Base-by-base conservation (phyloP, 2,113 vertebrate genomes). In the Ageneiosus marmoratus region DNA sequence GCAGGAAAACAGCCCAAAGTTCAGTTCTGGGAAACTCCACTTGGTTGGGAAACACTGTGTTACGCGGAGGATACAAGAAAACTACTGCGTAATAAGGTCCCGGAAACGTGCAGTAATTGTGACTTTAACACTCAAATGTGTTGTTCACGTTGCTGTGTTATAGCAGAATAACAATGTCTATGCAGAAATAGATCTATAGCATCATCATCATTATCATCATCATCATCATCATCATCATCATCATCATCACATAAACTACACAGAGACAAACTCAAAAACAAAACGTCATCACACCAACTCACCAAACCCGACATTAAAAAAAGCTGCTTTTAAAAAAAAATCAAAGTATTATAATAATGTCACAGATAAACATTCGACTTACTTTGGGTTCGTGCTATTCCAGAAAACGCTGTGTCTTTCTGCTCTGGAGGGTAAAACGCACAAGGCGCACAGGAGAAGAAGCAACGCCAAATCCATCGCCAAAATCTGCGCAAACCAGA, bases 341-440 rank as follows among this genome's bases (percentile, higher is more conserved):
- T 53, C 16, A 53, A 2, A 50, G 48, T 13, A 2, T 50, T 50
- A 2, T 12, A 12, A 13, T 15, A 16, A 16, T 32, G 18, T 65
- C 1, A 8, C 29, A 7, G 29, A 15, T 29, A 29, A 29, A 63
- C 4, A 7, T 1, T 22, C 0, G 13, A 88, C 84, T 94, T 92
- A 95, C 94, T 94, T 94, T 83, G 91, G 70, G 87, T 95, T 95
- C 0, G 92, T 93, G 89, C 92, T 91, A 88, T 95, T 95, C 94
- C 94, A 95, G 90, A 91, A 95, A 83, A 95, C 91, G 78, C 90
- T 92, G 92, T 94, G 94, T 16, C 94, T 90, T 87, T 94, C 94
- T 78, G 93, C 91, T 10, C 89, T 87, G 13, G 86, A 89, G 4
- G 91, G 84, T 88, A 91, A 90, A 84, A 89, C 90, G 89, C 91